These are phyloP conservation scores for Charadrius vociferus DNA, from an alignment of 2,113 vertebrate species.

Conservation along the genomic window DNA sequence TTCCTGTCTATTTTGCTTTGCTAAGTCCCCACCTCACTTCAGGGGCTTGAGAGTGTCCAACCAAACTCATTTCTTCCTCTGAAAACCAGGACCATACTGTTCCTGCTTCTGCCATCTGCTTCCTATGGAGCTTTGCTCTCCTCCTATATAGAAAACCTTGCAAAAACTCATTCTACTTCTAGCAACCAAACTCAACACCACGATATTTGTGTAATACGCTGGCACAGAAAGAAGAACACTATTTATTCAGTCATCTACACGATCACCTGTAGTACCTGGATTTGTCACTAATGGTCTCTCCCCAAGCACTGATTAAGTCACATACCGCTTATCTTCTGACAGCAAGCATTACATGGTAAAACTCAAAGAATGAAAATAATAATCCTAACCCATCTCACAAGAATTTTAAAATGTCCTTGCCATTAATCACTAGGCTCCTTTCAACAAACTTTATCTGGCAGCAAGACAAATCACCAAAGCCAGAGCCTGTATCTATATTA, in stretches of 20 bases:
- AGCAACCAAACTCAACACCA: neutral
- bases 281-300: neutral
- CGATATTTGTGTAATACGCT: neutral
- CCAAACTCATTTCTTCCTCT: neutral
- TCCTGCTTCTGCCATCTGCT: neutral
- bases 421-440: neutral
- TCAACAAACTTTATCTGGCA: slow-evolving; percentile 18
- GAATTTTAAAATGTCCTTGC: neutral
- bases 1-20: neutral
- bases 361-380: slow-evolving; percentile 25
- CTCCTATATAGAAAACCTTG: neutral
- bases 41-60: neutral
- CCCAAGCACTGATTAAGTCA: slow-evolving; percentile 22
- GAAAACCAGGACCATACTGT: neutral
- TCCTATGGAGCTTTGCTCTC: neutral
- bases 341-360: neutral
- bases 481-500: neutral
- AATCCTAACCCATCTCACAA: neutral
- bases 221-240: neutral
- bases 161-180: neutral
- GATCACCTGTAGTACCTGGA: neutral
- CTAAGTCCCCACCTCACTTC: neutral
- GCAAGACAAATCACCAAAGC: slow-evolving; percentile 17
- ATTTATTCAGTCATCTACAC: neutral
- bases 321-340: neutral